A percentile compares a stretch with the other conserved stretches of the same genome.
phyloP scores from a whole-genome alignment of 2,888 invertebrate species.

The Timandra comae region DNA sequence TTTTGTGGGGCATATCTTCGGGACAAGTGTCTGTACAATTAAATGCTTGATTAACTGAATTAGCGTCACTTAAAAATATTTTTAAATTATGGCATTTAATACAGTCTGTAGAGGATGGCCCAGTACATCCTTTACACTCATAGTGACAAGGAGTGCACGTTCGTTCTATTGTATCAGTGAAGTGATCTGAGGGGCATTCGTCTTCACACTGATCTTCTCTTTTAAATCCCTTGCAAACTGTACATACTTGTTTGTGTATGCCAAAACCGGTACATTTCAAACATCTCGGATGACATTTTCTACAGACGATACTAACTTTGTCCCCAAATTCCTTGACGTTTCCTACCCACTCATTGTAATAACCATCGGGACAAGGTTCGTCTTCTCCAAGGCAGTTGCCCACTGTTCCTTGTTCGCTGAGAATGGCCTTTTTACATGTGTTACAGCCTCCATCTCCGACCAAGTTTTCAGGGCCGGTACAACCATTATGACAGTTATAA shows the following conservation, averaged over 20 bases:
- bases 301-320: slow-evolving; percentile 91
- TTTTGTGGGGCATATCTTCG: slow-evolving; percentile 83
- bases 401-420: slow-evolving; percentile 81
- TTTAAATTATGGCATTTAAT: slow-evolving; percentile 86
- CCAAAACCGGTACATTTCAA: slow-evolving; percentile 92
- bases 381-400: slow-evolving; percentile 87
- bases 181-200: slow-evolving; percentile 90
- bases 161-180: slow-evolving; percentile 83
- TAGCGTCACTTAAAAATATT: slow-evolving; percentile 78
- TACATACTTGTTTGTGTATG: slow-evolving; percentile 90
- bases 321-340: slow-evolving; percentile 87
- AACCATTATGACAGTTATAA: slow-evolving; percentile 90
- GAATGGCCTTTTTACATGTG: slow-evolving; percentile 93
- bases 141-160: slow-evolving; percentile 85
- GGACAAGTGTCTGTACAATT: slow-evolving; percentile 93
- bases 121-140: slow-evolving; percentile 91
- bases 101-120: slow-evolving; percentile 86
- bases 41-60: slow-evolving; percentile 79
- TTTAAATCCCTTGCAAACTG: slow-evolving; percentile 90
- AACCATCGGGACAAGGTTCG: slow-evolving; percentile 89
- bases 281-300: slow-evolving; percentile 93
- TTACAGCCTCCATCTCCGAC: slow-evolving; percentile 91
- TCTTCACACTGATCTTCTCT: slow-evolving; percentile 93
- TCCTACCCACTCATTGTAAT: slow-evolving; percentile 90
- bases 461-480: slow-evolving; percentile 90